Conservation (phyloP, 2,797 vertebrate genomes). For the Manis javanica region DNA sequence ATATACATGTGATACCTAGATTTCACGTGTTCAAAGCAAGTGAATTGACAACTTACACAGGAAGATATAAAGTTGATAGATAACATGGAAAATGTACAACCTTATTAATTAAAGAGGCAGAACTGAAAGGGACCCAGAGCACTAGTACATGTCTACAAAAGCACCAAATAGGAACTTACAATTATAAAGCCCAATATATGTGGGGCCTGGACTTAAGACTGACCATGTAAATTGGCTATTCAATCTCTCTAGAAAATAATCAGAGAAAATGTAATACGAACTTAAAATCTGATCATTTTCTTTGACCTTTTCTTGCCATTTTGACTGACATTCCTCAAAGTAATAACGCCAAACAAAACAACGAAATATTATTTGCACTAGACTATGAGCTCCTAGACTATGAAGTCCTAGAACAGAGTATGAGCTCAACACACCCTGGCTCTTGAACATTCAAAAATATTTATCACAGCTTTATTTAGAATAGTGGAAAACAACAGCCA, state of each 20-base stretch:
- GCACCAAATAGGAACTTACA: slow-evolving; percentile 8
- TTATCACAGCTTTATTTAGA: slow-evolving; percentile 36
- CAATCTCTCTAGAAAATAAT: neutral
- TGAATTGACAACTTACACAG: neutral
- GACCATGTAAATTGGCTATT: neutral
- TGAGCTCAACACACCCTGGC: neutral
- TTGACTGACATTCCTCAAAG: neutral
- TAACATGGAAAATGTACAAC: neutral
- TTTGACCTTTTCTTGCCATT: neutral
- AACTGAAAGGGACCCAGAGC: neutral
- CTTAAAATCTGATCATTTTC: slow-evolving; percentile 32
- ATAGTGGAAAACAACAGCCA: neutral
- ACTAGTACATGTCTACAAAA: neutral
- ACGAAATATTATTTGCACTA: neutral
- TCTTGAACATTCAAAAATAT: slow-evolving; percentile 43
- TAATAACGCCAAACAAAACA: neutral
- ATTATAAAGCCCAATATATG: neutral
- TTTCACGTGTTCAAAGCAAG: neutral
- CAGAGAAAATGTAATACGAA: neutral
- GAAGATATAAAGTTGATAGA: slow-evolving; percentile 29
- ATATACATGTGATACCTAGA: neutral
- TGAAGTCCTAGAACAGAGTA: neutral
- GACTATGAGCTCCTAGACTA: neutral
- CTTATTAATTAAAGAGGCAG: neutral
- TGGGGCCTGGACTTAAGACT: neutral